Conservation (phyloP, 2,113 vertebrate genomes). For the Oryctolagus cuniculus region mOryCun1.1 NC_091449.1:67131001-67131500, state of each 20-base stretch:
- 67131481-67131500: neutral
- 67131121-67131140: neutral
- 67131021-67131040: neutral
- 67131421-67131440: neutral
- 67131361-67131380: neutral
- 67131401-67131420: neutral
- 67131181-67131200: neutral
- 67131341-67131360: neutral
- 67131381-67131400: accelerated
- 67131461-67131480: neutral
- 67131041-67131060: neutral
- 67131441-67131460: neutral
- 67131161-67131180: neutral
- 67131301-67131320: neutral
- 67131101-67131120: neutral
- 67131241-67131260: no score
- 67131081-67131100: neutral
- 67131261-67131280: no score
- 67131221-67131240: neutral
- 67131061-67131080: neutral
- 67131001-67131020: neutral
- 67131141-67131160: neutral
- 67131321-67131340: neutral
- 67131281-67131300: neutral
- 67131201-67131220: neutral